Evolutionary conservation across 1,140 invertebrate genomes (phyloP).

Genomic region (Aphis craccivora): DNA sequence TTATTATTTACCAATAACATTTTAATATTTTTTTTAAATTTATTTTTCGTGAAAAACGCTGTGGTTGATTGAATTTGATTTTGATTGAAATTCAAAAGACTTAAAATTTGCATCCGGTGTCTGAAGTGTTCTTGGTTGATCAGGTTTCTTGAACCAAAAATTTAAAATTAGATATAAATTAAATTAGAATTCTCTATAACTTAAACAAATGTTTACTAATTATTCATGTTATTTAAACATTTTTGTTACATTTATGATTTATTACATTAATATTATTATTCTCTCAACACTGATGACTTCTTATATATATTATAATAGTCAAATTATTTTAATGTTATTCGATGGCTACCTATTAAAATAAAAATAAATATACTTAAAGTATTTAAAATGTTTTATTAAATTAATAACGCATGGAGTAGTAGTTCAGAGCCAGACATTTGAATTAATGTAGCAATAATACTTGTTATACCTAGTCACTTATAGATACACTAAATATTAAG

Average conservation of each 20-base stretch:
- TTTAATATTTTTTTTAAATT: constrained; percentile 8
- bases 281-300: neutral
- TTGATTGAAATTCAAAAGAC: constrained; percentile 4
- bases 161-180: neutral
- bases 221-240: neutral
- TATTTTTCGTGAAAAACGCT: neutral
- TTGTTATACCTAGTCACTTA: too few species aligned
- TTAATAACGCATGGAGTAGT: neutral
- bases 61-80: constrained; percentile 4
- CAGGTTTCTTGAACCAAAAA: constrained; percentile 42
- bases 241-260: neutral
- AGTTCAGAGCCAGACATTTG: neutral
- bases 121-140: neutral
- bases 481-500: too few species aligned
- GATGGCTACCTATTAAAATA: neutral
- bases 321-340: neutral
- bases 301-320: neutral
- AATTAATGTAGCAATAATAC: too few species aligned
- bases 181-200: neutral
- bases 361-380: neutral
- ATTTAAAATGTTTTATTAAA: neutral
- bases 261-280: neutral
- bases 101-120: constrained; percentile 34
- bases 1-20: neutral
- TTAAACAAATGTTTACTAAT: neutral